Base-by-base conservation (phyloP, 1,140 invertebrate genomes). In the Bilobella aurantiaca region DNA sequence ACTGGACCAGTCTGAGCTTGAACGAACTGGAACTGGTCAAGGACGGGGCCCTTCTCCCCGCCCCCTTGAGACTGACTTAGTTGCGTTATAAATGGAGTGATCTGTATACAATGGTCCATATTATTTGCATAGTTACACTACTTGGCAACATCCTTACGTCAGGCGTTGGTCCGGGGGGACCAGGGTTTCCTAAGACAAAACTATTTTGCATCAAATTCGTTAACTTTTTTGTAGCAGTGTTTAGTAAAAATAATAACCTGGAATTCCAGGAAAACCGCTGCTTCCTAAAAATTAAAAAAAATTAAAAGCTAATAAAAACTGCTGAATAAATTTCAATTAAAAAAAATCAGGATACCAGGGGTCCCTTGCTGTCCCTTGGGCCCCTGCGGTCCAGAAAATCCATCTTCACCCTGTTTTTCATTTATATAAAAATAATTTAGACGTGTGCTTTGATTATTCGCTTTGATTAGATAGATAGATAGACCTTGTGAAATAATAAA, bases 1-100 rank as follows among this genome's bases (percentile, higher is more conserved):
- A 85, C 79, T 23, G 85, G 83, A 16, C 89, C 89, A 18, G 88
- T 84, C 77, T 87, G 84, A 25, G 87, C 85, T 77, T 89, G 88
- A 73, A 90, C 78, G 74, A 87, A 90, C 64, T 85, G 80, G 74
- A 86, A 87, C 1, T 86, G 82, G 63, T 78, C 77, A 21, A 78
- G 77, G 69, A 87, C 85, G 2, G 81, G 81, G 21, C 88, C 88
- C 78, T 91, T 91, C 71, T 90, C 88, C 5, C 84, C 82, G 49
- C 82, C 82, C 27, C 83, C 82, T 74, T 85, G 82, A 16, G 85
- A 82, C 29, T 82, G 72, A 5, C 83, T 81, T 27, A 87, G 75
- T 79, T 87, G 85, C 71, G 83, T 80, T 70, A 86, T 82, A 74
- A 85, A 87, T 28, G 79, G 68, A 1, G 82, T 79, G 16, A 84